Conservation (phyloP, 2,113 vertebrate genomes). For the Dascyllus trimaculatus region DNA sequence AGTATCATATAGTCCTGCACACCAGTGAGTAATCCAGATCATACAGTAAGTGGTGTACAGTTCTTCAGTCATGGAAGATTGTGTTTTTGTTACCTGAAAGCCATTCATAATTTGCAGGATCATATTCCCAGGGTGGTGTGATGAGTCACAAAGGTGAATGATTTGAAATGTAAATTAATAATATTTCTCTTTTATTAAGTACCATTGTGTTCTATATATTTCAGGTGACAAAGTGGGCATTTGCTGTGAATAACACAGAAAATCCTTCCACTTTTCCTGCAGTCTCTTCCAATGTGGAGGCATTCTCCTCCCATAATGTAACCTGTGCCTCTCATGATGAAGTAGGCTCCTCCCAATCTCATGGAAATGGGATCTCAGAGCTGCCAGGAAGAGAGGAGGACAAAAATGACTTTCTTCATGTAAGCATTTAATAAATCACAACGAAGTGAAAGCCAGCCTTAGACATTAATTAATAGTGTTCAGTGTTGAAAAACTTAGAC, state of each 20-base stretch:
- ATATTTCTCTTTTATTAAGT: too few relatives aligned
- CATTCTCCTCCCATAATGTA: background rate
- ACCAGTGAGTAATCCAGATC: background rate
- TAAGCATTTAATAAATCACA: constrained; percentile 1
- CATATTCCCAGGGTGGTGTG: background rate
- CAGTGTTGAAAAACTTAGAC: too few relatives aligned
- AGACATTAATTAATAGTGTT: background rate
- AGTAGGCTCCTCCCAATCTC: background rate
- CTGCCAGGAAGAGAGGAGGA: constrained; percentile 26
- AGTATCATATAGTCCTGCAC: too few relatives aligned
- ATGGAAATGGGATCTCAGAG: background rate
- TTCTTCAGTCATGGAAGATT: background rate
- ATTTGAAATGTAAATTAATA: too few relatives aligned
- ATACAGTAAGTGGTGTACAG: too few relatives aligned
- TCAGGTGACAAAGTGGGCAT: constrained; percentile 72
- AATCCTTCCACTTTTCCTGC: constrained; percentile 29
- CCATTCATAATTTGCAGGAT: background rate
- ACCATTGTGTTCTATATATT: constrained; percentile 23
- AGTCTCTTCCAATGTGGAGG: background rate
- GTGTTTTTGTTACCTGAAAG: background rate
- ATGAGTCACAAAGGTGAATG: background rate
- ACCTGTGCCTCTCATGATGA: background rate
- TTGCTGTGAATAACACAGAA: constrained; percentile 85
- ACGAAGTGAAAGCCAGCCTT: too few relatives aligned
- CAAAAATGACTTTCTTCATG: constrained; percentile 8